Conservation (phyloP, 2,113 vertebrate genomes). For the Budorcas taxicolor region DNA sequence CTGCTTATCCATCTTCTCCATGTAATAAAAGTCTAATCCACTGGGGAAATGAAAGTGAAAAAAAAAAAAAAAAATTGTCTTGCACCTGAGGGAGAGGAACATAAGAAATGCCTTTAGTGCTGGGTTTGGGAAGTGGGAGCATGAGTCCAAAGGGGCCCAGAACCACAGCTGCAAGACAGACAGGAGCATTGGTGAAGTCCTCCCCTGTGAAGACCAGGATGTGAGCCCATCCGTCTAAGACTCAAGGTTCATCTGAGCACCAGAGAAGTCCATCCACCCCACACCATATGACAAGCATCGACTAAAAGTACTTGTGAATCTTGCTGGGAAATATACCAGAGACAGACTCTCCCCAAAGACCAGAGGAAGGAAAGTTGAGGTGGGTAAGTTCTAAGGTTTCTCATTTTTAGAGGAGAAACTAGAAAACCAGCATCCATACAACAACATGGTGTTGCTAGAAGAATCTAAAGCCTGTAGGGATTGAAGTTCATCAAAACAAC, state of each 20-base stretch:
- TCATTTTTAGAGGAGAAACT: neutral
- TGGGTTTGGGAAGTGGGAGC: too few species aligned
- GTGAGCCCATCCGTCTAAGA: accelerated
- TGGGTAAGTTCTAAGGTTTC: neutral
- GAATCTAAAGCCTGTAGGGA: neutral
- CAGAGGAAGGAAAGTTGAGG: neutral
- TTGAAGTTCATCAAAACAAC: neutral
- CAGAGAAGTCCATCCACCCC: neutral
- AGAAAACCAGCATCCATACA: neutral
- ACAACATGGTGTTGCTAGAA: neutral
- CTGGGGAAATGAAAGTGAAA: neutral
- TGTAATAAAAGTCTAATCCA: neutral
- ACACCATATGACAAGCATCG: accelerated
- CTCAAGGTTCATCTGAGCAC: too few species aligned
- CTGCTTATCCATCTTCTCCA: neutral
- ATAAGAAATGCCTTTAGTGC: neutral
- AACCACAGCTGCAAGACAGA: neutral
- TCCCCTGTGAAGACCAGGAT: too few species aligned
- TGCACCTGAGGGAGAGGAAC: neutral
- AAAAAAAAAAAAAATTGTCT: neutral
- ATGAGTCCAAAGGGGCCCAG: too few species aligned
- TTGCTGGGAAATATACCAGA: neutral
- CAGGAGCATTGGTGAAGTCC: too few species aligned
- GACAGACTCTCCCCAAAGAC: neutral
- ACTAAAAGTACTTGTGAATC: too few species aligned